Conservation (phyloP, 2,113 vertebrate species). For the Neotoma lepida region DNA sequence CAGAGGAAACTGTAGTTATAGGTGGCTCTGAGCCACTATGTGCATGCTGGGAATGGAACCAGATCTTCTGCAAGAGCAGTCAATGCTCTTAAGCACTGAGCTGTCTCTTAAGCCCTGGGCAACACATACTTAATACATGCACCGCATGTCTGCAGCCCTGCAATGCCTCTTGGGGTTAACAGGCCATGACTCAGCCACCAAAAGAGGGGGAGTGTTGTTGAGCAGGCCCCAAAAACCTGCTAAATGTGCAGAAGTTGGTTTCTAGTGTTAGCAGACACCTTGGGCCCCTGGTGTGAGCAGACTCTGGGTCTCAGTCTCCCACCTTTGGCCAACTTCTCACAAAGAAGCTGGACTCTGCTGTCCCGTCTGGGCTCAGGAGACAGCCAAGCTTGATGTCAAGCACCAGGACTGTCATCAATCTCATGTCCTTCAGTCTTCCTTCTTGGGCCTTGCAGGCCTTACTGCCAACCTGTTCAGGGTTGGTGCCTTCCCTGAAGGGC, state of each 20-base stretch:
- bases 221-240: neutral
- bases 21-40: neutral
- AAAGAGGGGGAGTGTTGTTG: neutral
- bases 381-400: neutral
- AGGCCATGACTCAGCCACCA: neutral
- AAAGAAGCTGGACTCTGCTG: neutral
- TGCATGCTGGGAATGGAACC: neutral
- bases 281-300: neutral
- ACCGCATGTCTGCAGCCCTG: too few species aligned
- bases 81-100: neutral
- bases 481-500: neutral
- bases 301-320: neutral
- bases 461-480: fast-evolving
- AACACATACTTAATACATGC: neutral
- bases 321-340: neutral
- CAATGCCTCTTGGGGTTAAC: neutral
- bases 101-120: neutral
- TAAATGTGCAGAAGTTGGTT: neutral
- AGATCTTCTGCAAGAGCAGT: neutral
- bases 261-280: neutral
- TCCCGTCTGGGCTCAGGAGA: neutral
- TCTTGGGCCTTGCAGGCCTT: neutral
- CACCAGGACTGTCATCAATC: neutral
- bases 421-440: neutral
- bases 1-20: neutral